A percentile compares a stretch with the other conserved stretches of the same genome.
Conservation (phyloP, 2,113 vertebrate species). For the Eretmochelys imbricata region DNA sequence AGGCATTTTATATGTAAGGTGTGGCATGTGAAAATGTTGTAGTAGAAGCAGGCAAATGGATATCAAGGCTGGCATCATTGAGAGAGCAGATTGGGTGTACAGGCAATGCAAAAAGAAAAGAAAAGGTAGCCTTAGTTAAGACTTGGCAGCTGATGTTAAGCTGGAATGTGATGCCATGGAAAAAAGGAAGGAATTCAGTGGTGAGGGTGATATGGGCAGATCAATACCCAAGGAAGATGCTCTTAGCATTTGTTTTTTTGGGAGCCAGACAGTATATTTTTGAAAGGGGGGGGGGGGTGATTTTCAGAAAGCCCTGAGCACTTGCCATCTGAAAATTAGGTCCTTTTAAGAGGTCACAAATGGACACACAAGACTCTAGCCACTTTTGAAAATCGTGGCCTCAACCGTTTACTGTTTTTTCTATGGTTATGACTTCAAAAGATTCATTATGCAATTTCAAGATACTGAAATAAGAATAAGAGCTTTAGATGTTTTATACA, state of each 20-base stretch:
- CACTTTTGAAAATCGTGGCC: background rate
- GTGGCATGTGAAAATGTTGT: background rate
- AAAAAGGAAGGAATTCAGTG: background rate
- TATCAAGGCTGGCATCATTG: background rate
- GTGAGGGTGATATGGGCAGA: background rate
- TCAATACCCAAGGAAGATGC: background rate
- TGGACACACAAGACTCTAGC: background rate
- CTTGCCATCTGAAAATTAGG: background rate
- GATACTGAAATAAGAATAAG: background rate
- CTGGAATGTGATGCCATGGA: background rate
- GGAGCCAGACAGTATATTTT: background rate
- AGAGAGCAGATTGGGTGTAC: background rate
- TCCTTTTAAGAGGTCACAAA: background rate
- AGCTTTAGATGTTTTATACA: background rate
- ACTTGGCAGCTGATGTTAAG: background rate
- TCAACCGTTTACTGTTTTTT: background rate
- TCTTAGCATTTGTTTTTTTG: background rate
- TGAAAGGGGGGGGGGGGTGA: fast-evolving
- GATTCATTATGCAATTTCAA: background rate
- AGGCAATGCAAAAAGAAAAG: background rate
- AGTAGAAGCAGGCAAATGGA: background rate
- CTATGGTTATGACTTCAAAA: background rate
- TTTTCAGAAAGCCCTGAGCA: background rate
- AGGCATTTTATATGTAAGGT: background rate
- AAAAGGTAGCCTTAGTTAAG: background rate